Evolutionary conservation across 2,888 invertebrate genomes (phyloP).

Genomic region (Limenitis arthemis): DNA sequence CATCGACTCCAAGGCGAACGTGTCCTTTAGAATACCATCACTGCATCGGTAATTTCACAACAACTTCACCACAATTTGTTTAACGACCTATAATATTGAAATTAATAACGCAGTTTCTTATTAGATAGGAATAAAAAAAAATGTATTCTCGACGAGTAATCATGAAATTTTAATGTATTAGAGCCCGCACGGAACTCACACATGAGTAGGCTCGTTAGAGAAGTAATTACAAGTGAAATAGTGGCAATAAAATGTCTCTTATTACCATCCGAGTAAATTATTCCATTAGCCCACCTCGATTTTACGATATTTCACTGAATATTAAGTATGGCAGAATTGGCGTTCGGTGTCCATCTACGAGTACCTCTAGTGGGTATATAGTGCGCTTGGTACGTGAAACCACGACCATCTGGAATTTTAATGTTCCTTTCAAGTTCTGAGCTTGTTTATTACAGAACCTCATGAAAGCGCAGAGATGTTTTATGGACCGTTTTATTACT

Average conservation of each 20-base stretch:
- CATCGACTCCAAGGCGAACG: slow-evolving; percentile 28
- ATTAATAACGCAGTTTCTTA: slow-evolving; percentile 2
- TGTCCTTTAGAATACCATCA: slow-evolving; percentile 29
- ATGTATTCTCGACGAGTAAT: background rate
- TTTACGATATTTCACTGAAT: slow-evolving; percentile 7
- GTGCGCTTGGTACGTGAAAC: slow-evolving; percentile 8
- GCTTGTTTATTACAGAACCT: slow-evolving; percentile 15
- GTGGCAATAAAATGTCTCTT: slow-evolving; percentile 25
- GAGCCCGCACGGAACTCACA: background rate
- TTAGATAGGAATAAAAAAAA: background rate
- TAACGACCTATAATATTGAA: slow-evolving; percentile 5
- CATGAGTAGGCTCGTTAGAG: slow-evolving; percentile 1
- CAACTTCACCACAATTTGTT: slow-evolving; percentile 14
- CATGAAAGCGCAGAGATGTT: slow-evolving; percentile 21
- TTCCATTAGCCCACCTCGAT: slow-evolving; percentile 11
- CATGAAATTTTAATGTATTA: slow-evolving; percentile 6
- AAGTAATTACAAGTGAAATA: slow-evolving; percentile 27
- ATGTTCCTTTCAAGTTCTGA: slow-evolving; percentile 17
- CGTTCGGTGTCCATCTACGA: slow-evolving; percentile 1
- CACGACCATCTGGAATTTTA: slow-evolving; percentile 12
- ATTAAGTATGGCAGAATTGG: slow-evolving; percentile 4
- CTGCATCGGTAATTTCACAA: slow-evolving; percentile 23
- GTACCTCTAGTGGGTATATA: background rate
- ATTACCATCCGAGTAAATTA: slow-evolving; percentile 14
- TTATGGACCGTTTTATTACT: slow-evolving; percentile 22